A percentile compares a stretch with the other conserved stretches of the same genome.
These are phyloP conservation scores for Desmodus rotundus DNA, from an alignment of 2,113 vertebrate genomes.

Conservation along the genomic window DNA sequence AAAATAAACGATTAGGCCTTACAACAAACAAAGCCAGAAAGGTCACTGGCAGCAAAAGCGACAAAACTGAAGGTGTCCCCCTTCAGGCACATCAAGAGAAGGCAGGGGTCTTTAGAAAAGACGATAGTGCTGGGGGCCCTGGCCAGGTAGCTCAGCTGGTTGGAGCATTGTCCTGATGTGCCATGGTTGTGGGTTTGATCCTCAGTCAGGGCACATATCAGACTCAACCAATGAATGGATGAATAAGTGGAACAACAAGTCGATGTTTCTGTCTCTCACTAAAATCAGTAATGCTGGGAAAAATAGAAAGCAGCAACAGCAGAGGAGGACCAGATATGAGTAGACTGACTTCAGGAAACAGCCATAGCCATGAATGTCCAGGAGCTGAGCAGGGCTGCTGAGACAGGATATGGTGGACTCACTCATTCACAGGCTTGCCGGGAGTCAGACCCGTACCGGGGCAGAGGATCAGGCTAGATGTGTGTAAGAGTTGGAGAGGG, in stretches of 20 bases:
- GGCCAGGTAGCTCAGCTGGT: no score
- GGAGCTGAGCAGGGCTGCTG: neutral
- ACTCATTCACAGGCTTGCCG: neutral
- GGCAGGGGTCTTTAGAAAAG: neutral
- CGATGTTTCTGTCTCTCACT: no score
- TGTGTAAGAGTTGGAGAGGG: neutral
- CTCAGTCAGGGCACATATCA: no score
- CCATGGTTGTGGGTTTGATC: no score
- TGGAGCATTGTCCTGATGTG: no score
- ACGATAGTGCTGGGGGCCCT: neutral
- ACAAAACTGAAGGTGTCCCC: neutral
- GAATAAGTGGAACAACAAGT: no score
- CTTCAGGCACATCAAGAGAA: neutral
- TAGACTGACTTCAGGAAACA: neutral
- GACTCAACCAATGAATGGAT: no score
- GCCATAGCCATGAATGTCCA: neutral
- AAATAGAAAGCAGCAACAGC: neutral
- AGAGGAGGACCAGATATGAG: neutral
- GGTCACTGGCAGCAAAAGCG: neutral
- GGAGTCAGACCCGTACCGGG: neutral
- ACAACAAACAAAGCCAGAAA: neutral
- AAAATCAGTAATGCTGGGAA: neutral
- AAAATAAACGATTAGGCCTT: neutral
- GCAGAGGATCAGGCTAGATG: rapidly evolving
- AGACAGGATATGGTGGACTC: neutral